Conservation (phyloP, 2,888 invertebrate genomes). For the Agrochola macilenta region DNA sequence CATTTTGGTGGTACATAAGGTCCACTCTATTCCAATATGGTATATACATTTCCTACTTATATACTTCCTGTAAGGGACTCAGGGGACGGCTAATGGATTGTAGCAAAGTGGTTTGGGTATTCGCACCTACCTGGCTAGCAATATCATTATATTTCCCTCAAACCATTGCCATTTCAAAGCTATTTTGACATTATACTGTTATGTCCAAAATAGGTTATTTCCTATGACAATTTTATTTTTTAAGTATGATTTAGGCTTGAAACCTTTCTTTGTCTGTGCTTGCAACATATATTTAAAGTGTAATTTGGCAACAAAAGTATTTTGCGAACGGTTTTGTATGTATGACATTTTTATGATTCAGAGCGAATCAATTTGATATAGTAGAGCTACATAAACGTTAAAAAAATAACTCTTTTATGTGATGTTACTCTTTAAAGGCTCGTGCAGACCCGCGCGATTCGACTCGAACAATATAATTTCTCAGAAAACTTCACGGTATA, state of each 20-base stretch:
- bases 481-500: no score
- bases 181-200: background rate
- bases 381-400: no score
- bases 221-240: background rate
- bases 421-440: background rate
- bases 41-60: slow-evolving; percentile 16
- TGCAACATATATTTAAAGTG: background rate
- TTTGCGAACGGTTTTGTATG: slow-evolving; percentile 1
- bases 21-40: background rate
- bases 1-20: background rate
- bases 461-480: no score
- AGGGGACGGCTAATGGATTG: slow-evolving; percentile 51
- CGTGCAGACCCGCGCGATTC: no score
- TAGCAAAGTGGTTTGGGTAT: slow-evolving; percentile 36
- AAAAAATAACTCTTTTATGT: background rate
- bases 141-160: slow-evolving; percentile 6
- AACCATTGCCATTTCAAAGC: slow-evolving; percentile 14
- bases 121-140: slow-evolving; percentile 13
- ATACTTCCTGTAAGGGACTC: slow-evolving; percentile 5
- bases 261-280: background rate
- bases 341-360: background rate
- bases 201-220: slow-evolving; percentile 14
- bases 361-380: slow-evolving; percentile 20
- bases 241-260: background rate
- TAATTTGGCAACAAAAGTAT: slow-evolving; percentile 2